Evolutionary conservation across 2,113 vertebrate genomes (phyloP), one percentile per base, ranked within the genome.

Genomic region (Pangasianodon hypophthalmus): DNA sequence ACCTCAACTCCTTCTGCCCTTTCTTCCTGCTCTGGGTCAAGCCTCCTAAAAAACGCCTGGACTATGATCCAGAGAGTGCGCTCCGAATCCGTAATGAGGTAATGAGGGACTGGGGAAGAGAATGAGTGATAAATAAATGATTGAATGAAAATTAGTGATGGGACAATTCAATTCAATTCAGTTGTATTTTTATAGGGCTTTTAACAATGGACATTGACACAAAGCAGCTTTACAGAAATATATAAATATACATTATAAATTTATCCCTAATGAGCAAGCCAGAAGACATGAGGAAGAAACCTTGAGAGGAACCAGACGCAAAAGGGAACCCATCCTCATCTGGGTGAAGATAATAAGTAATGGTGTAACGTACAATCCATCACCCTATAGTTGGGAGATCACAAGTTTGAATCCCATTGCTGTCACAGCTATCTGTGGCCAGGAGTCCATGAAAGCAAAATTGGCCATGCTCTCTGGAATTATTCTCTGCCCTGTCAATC

Each of bases 21-120:
- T 60, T 90, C 73, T 60, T 85, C 84, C 86, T 90, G 69, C 69
- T 87, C 80, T 92, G 88, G 73, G 62, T 83, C 87, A 91, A 93
- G 92, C 92, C 92, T 90, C 92, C 92, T 69, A 93, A 93, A 93
- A 93, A 93, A 89, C 81, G 32, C n/a, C 90, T 93, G 6, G 92
- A 93, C 92, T 91, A 93, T 86, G 91, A 91, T 85, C 92, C 92
- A 88, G 91, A 92, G 88, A 92, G 90, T 50, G 52, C 87, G 29
- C 92, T 64, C 26, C 89, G 80, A 90, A 69, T 62, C 62, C 62
- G 13, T n/a, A 41, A 56, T n/a, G 88, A 93, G 92, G 92, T 93
- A 93, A 93, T 82, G 24, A 73, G 52, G 84, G 85, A 41, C 41
- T 37, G 24, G 77, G 71, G 7, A 75, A 44, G n/a, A 81, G 64